Percentiles rank a stretch among this genome's conserved stretches.
These are phyloP conservation scores for Pelvicachromis taeniatus DNA, from an alignment of 2,113 vertebrate genomes.

Conservation along the genomic window DNA sequence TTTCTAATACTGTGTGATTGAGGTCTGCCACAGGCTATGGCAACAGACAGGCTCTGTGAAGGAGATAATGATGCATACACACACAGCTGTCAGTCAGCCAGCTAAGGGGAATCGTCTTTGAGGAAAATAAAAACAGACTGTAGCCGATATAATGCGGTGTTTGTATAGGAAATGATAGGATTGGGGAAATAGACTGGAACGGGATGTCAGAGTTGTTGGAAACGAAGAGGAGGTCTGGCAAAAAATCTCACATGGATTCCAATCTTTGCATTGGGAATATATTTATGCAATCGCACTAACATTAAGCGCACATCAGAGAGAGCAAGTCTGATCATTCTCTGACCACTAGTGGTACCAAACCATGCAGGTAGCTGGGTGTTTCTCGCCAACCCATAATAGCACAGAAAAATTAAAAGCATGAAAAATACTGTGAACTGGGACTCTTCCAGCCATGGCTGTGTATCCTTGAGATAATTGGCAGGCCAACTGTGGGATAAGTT, in stretches of 20 bases:
- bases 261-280: not conserved
- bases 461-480: not conserved
- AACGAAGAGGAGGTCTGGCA: constrained; percentile 5
- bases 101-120: constrained; percentile 51
- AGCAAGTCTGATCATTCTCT: not conserved
- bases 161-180: constrained; percentile 59
- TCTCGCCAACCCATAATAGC: not conserved
- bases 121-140: constrained; percentile 59
- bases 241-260: not conserved
- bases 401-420: not conserved
- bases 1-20: constrained; percentile 51
- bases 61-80: constrained; percentile 65
- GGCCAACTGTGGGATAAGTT: not conserved
- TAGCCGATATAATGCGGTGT: constrained; percentile 44
- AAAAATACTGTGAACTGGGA: not conserved
- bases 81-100: constrained; percentile 64
- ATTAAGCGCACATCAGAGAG: not conserved
- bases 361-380: not conserved
- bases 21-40: constrained; percentile 63
- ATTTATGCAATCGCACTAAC: not conserved
- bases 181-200: constrained; percentile 43
- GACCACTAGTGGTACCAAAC: not conserved
- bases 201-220: constrained; percentile 24
- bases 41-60: constrained; percentile 58
- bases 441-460: not conserved